phyloP scores from a whole-genome alignment of 2,113 vertebrate species.

The Mesocricetus auratus region DNA sequence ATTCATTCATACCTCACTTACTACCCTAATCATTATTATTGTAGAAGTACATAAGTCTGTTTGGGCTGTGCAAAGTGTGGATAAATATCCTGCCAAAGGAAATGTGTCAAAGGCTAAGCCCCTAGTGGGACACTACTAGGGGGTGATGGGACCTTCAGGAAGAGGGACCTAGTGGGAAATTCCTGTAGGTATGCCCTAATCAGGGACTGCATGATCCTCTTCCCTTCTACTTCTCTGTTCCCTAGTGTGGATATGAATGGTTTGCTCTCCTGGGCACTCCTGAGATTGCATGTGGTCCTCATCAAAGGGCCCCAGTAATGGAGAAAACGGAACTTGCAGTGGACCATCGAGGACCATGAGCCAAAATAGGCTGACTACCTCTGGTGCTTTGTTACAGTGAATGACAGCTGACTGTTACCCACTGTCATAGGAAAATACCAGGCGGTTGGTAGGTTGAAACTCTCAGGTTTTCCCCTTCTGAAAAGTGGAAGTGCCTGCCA shows the following conservation, averaged over 20 bases:
- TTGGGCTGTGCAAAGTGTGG: not conserved
- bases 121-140: no score
- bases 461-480: not conserved
- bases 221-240: not conserved
- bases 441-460: not conserved
- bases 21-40: not conserved
- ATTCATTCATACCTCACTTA: not conserved
- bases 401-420: not conserved
- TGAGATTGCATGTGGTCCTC: not conserved
- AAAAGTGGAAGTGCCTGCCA: not conserved
- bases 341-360: not conserved
- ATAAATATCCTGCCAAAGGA: not conserved
- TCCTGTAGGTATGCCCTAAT: not conserved
- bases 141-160: not conserved
- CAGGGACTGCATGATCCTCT: fast-evolving
- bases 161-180: not conserved
- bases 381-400: not conserved
- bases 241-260: not conserved
- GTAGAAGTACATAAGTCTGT: not conserved
- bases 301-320: not conserved
- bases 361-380: not conserved
- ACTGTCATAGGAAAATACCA: not conserved
- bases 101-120: not conserved
- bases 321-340: not conserved
- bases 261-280: not conserved